Evolutionary conservation across 2,888 invertebrate genomes (phyloP).

Genomic region (Venustoraphidia nigricollis): DNA sequence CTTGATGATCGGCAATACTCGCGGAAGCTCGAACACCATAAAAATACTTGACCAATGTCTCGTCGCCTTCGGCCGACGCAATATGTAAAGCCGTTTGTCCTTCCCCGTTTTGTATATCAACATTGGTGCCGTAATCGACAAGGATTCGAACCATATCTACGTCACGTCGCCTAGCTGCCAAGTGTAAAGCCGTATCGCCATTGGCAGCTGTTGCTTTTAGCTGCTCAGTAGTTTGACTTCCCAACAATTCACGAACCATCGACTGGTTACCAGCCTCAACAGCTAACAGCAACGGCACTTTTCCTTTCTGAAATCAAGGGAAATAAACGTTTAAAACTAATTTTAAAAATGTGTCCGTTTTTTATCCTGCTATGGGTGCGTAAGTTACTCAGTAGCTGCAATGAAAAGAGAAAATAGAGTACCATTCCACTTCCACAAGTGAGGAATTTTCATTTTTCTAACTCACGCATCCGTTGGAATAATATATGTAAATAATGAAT

Average conservation of each 20-base stretch:
- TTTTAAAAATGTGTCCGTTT: too few relatives aligned
- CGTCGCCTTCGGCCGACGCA: conserved; percentile 91
- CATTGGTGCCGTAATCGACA: conserved; percentile 81
- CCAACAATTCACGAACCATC: conserved; percentile 84
- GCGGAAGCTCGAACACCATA: conserved; percentile 90
- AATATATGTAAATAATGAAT: too few relatives aligned
- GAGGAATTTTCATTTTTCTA: too few relatives aligned
- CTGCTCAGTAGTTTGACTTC: conserved; percentile 77
- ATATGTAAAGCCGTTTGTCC: conserved; percentile 93
- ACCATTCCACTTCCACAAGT: too few relatives aligned
- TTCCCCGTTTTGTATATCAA: conserved; percentile 85
- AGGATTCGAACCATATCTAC: conserved; percentile 85
- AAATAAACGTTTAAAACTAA: neutral
- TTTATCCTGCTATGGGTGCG: neutral
- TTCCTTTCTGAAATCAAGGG: conserved; percentile 59
- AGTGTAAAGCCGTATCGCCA: conserved; percentile 88
- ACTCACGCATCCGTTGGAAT: too few relatives aligned
- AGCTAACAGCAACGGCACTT: conserved; percentile 83
- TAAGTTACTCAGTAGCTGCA: neutral
- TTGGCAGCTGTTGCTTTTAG: conserved; percentile 67
- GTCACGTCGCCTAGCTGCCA: conserved; percentile 85
- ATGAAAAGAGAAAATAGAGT: too few relatives aligned
- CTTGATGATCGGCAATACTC: conserved; percentile 85
- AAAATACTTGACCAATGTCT: conserved; percentile 85
- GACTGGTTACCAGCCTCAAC: conserved; percentile 92